These are phyloP conservation scores for Neodontobutis hainanensis DNA, from an alignment of 2,113 vertebrate species.

Conservation along the genomic window DNA sequence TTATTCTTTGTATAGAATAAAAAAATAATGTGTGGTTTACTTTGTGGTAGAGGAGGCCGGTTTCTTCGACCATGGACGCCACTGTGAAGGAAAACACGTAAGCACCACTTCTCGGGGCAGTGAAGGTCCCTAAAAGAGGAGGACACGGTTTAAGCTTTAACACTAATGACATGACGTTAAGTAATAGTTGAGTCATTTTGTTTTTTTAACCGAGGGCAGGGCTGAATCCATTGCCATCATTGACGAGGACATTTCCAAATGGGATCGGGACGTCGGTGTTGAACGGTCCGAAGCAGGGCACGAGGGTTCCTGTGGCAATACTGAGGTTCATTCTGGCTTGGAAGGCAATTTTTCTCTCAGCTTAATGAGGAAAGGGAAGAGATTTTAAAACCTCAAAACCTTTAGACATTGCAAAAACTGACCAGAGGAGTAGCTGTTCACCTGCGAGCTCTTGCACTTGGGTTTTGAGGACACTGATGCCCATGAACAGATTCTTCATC, in stretches of 20 bases:
- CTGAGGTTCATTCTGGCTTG: constrained; percentile 46
- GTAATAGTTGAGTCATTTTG: constrained; percentile 5
- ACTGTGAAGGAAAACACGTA: constrained; percentile 70
- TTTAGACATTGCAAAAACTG: no score
- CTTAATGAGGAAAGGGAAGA: constrained; percentile 35
- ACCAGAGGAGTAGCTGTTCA: constrained; percentile 19
- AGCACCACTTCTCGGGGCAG: constrained; percentile 59
- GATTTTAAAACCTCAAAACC: constrained; percentile 3
- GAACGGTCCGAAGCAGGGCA: constrained; percentile 74
- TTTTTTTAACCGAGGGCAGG: constrained; percentile 64
- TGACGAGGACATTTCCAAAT: constrained; percentile 55
- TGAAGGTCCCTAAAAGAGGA: constrained; percentile 68
- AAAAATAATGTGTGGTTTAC: constrained; percentile 20
- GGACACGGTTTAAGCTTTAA: background rate
- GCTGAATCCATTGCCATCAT: constrained; percentile 70
- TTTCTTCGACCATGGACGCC: constrained; percentile 50
- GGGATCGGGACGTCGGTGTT: constrained; percentile 70
- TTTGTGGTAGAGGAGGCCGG: constrained; percentile 63
- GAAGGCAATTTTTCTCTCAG: constrained; percentile 61
- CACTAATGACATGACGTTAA: background rate
- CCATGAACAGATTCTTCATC: constrained; percentile 35
- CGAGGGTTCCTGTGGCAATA: background rate
- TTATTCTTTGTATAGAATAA: background rate
- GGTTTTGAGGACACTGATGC: constrained; percentile 28
- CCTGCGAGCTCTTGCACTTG: constrained; percentile 50